A percentile compares a stretch with the other conserved stretches of the same genome.
These are phyloP conservation scores for Drosophila limbata DNA, from an alignment of 2,888 invertebrate genomes.

Conservation along the genomic window DNA sequence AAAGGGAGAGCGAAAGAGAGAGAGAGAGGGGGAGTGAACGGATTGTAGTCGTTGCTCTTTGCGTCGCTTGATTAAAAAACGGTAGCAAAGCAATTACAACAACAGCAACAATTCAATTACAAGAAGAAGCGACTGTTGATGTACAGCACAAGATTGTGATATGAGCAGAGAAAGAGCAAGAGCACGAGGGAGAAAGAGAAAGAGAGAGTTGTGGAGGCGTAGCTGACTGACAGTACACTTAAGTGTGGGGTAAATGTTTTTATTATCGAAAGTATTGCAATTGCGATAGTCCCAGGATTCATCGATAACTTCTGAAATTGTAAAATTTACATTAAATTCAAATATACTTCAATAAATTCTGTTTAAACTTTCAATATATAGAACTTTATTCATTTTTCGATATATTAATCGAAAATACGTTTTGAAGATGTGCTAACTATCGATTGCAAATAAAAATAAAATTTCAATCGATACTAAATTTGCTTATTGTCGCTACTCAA, in stretches of 20 bases:
- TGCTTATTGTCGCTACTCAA: too few species aligned
- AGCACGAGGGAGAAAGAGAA: background rate
- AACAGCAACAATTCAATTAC: slow-evolving; percentile 81
- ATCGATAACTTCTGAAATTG: too few species aligned
- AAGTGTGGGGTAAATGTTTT: background rate
- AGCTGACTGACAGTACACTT: background rate
- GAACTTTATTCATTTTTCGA: too few species aligned
- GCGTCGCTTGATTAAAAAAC: slow-evolving; percentile 69
- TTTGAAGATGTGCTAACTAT: too few species aligned
- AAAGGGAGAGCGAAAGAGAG: background rate
- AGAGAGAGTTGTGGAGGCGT: background rate
- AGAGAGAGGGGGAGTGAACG: background rate
- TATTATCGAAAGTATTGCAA: background rate
- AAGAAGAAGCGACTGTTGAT: slow-evolving; percentile 43
- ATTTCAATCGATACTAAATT: too few species aligned
- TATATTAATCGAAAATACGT: too few species aligned
- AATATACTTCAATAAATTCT: too few species aligned
- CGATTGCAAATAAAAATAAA: too few species aligned
- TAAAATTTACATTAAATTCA: too few species aligned
- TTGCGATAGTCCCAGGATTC: background rate
- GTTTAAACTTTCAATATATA: too few species aligned
- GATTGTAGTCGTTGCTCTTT: slow-evolving; percentile 48
- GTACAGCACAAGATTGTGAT: slow-evolving; percentile 45
- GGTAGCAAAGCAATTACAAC: slow-evolving; percentile 80
- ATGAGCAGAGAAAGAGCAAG: background rate